Percentiles rank a stretch among this genome's conserved stretches.
Conservation (phyloP, 2,113 vertebrate genomes). For the Ailuropoda melanoleuca region DNA sequence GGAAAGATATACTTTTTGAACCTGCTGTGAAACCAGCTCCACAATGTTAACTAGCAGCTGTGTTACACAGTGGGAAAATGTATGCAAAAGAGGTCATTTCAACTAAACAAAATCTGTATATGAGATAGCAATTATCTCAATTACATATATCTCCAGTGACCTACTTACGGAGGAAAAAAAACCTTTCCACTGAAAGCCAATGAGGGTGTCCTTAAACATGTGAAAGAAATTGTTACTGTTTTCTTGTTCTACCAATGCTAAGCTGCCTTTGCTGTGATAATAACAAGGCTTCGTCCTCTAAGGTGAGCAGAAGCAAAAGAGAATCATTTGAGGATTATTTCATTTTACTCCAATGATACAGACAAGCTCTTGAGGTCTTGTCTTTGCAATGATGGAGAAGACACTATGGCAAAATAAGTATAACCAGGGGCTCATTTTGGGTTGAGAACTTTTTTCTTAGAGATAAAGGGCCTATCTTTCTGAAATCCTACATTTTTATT, state of each 20-base stretch:
- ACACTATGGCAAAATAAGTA: neutral
- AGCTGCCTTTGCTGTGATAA: neutral
- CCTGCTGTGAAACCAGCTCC: constrained; percentile 23
- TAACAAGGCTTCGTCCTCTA: neutral
- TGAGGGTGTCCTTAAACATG: constrained; percentile 23
- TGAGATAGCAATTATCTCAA: neutral
- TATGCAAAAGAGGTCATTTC: neutral
- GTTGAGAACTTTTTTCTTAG: neutral
- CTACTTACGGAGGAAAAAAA: neutral
- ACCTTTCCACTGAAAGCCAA: constrained; percentile 1
- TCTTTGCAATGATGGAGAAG: neutral
- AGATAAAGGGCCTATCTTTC: neutral
- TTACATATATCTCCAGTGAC: neutral
- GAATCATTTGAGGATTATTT: neutral
- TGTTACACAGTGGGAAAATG: neutral
- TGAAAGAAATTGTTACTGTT: neutral
- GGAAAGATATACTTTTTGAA: neutral
- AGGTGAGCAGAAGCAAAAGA: neutral
- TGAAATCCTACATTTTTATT: neutral
- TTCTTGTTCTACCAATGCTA: neutral
- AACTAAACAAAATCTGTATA: neutral
- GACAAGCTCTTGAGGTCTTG: neutral
- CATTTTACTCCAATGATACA: neutral
- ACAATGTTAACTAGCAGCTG: neutral
- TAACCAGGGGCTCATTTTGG: neutral